Base-by-base conservation (phyloP, 2,113 vertebrate genomes). In the Acanthochromis polyacanthus region DNA sequence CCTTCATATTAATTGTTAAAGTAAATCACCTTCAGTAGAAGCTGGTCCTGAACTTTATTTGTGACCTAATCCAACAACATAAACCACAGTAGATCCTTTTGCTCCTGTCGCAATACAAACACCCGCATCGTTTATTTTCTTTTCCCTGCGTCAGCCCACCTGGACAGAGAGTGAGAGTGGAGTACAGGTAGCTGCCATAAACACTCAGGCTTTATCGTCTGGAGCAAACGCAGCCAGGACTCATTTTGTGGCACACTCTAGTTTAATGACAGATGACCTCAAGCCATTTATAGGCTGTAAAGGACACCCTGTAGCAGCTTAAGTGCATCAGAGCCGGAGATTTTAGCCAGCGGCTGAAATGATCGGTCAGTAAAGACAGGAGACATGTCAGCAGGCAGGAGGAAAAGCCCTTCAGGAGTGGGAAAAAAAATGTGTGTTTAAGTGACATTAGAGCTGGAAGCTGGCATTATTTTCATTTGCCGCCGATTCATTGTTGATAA, bases 221-320 rank as follows among this genome's bases (percentile, higher is more conserved):
- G 32, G 57, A 28, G 46, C 20, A 32, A 86, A 84, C 20, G 43
- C 56, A 62, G 59, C 85, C 89, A 66, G 75, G 28, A 87, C 70
- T 78, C 78, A 82, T 91, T 90, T 87, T 83, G 83, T 83, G 73
- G 68, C 83, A 80, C 83, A 76, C 83, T 85, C 73, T 73, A 25
- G 66, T 86, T 92, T 92, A 91, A 93, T 87, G 88, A 84, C 75
- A 83, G 77, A 91, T 90, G 93, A 92, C 90, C 89, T 92, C 32
- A 57, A 88, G 85, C 75, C 78, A 89, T 94, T 94, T 88, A 89
- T 58, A 77, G 90, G 84, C 88, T 28, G 70, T 93, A 86, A 92
- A 92, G 64, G 75, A 89, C 80, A 78, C 68, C 71, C 55, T 76
- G 74, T 56, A 73, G 76, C 72, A 79, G 85, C 85, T 89, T 87